Evolutionary conservation across 2,888 invertebrate species (phyloP).

Genomic region (Brachylomia viminalis): DNA sequence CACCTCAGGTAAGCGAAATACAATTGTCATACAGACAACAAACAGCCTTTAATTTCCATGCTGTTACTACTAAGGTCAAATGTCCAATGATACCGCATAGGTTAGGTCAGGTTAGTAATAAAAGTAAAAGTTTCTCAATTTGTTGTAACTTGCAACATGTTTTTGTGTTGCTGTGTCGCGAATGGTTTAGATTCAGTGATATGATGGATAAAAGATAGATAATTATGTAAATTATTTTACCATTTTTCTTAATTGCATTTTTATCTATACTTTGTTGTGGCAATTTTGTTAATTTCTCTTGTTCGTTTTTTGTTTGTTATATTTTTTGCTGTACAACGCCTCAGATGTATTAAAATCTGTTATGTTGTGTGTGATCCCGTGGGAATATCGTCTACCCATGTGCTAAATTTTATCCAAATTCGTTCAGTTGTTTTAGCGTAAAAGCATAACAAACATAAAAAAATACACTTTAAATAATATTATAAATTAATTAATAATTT

Average conservation of each 20-base stretch:
- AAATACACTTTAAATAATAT: no score
- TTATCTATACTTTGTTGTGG: not conserved
- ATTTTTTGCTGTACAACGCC: not conserved
- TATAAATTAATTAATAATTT: no score
- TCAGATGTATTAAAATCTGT: not conserved
- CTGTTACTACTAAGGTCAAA: not conserved
- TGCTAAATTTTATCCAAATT: no score
- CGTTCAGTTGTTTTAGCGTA: no score
- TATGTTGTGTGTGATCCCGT: not conserved
- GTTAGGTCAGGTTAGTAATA: no score
- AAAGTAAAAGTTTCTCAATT: not conserved
- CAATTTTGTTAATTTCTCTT: not conserved
- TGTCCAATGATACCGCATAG: no score
- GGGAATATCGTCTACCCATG: no score
- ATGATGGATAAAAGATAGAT: not conserved
- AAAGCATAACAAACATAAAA: no score
- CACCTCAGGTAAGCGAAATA: conserved; percentile 91
- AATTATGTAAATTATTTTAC: not conserved
- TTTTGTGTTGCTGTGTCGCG: not conserved
- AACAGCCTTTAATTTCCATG: not conserved
- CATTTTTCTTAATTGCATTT: not conserved
- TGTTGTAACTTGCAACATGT: not conserved
- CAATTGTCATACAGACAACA: not conserved
- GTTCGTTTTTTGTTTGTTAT: not conserved
- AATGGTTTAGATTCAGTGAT: not conserved